Evolutionary conservation across 2,113 vertebrate genomes (phyloP).

Genomic region (Coptodon bakossiorum): DNA sequence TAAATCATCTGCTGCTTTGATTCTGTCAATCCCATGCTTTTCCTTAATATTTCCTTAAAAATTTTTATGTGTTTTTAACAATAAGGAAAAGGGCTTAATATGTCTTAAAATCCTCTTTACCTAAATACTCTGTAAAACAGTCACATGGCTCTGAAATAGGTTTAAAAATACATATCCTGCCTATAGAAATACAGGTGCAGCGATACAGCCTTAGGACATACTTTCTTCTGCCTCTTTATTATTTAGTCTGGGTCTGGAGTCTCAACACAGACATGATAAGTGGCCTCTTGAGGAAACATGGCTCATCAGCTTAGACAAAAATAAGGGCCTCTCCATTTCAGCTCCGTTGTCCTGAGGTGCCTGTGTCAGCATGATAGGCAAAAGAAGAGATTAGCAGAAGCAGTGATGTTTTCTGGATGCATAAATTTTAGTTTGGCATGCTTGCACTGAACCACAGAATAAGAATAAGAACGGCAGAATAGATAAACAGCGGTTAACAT

Average conservation of each 20-base stretch:
- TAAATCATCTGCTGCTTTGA: neutral
- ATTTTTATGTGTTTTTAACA: neutral
- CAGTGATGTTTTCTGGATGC: neutral
- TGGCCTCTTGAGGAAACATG: slow-evolving; percentile 1
- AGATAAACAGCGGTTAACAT: neutral
- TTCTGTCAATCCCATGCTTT: neutral
- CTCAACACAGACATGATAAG: slow-evolving; percentile 14
- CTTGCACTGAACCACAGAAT: neutral
- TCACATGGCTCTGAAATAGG: neutral
- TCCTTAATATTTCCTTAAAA: neutral
- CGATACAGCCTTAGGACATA: neutral
- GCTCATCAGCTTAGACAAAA: slow-evolving; percentile 4
- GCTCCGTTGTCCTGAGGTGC: neutral
- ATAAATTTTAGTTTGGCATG: neutral
- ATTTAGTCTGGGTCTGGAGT: neutral
- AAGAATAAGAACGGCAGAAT: neutral
- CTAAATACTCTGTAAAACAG: neutral
- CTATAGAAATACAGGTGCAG: neutral
- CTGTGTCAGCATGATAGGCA: neutral
- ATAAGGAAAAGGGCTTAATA: neutral
- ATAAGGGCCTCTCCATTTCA: neutral
- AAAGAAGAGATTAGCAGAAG: neutral
- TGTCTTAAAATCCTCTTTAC: neutral
- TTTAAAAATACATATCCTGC: neutral
- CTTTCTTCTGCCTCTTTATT: neutral